These are phyloP conservation scores for Noctua pronuba DNA, from an alignment of 2,888 invertebrate species.

Conservation along the genomic window DNA sequence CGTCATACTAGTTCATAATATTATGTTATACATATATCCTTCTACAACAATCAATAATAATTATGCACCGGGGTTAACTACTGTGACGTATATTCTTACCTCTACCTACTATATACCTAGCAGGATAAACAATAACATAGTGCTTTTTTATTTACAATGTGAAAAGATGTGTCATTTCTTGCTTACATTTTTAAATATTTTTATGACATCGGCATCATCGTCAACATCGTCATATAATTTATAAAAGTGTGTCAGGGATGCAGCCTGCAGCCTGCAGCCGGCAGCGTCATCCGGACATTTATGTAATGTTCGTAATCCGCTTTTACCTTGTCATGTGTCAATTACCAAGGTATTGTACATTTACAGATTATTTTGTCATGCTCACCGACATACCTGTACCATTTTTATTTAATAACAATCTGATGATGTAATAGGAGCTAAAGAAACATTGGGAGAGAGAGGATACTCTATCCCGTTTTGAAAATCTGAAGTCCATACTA, in stretches of 20 bases:
- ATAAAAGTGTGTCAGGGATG: constrained; percentile 26
- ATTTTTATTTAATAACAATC: background rate
- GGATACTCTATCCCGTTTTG: background rate
- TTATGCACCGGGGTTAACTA: constrained; percentile 25
- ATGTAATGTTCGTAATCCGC: constrained; percentile 32
- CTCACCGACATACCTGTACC: background rate
- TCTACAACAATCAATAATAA: constrained; percentile 5
- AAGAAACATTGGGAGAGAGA: background rate
- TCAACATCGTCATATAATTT: constrained; percentile 6
- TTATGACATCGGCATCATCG: background rate
- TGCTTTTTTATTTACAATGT: background rate
- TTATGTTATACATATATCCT: constrained; percentile 1
- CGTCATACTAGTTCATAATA: constrained; percentile 6
- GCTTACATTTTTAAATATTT: background rate
- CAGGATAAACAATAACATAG: constrained; percentile 38
- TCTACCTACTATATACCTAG: background rate
- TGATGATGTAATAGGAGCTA: background rate
- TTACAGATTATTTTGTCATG: constrained; percentile 18
- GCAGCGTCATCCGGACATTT: constrained; percentile 18
- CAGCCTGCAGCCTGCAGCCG: constrained; percentile 13
- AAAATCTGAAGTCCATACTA: background rate
- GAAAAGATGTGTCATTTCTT: constrained; percentile 16
- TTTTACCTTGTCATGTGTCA: constrained; percentile 7
- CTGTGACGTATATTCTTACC: constrained; percentile 4
- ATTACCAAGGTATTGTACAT: constrained; percentile 14